phyloP scores from a whole-genome alignment of 2,797 vertebrate species.

The Gobionotothen gibberifrons region DNA sequence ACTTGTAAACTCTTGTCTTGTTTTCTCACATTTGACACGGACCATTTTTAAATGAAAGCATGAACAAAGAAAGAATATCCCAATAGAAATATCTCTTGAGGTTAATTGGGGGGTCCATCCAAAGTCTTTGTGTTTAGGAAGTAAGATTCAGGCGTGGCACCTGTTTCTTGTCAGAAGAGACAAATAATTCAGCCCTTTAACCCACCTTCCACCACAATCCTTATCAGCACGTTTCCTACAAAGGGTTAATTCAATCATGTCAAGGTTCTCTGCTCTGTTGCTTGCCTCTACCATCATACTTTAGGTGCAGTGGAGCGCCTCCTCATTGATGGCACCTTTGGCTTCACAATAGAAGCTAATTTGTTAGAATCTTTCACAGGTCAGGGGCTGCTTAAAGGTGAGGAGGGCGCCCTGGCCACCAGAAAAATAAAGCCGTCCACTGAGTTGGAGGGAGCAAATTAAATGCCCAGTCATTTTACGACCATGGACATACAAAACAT shows the following conservation, averaged over 20 bases:
- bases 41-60: background rate
- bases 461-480: slow-evolving; percentile 97
- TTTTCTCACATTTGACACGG: background rate
- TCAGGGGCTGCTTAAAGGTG: slow-evolving; percentile 95
- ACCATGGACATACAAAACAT: slow-evolving; percentile 86
- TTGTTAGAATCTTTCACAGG: slow-evolving; percentile 99
- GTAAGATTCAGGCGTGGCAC: slow-evolving; percentile 53
- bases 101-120: slow-evolving; percentile 23
- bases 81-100: background rate
- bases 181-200: slow-evolving; percentile 68
- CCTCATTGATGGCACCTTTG: slow-evolving; percentile 99
- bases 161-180: slow-evolving; percentile 70
- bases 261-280: slow-evolving; percentile 92
- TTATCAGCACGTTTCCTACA: slow-evolving; percentile 83
- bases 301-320: slow-evolving; percentile 95
- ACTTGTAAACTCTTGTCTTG: background rate
- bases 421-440: slow-evolving; percentile 97
- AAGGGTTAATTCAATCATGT: slow-evolving; percentile 98
- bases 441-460: slow-evolving; percentile 90
- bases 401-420: slow-evolving; percentile 90
- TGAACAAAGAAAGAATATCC: background rate
- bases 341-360: slow-evolving; percentile 99
- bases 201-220: slow-evolving; percentile 66
- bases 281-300: slow-evolving; percentile 96
- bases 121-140: slow-evolving; percentile 46